These are phyloP conservation scores for Sitophilus oryzae DNA, from an alignment of 1,140 invertebrate genomes.

Conservation along the genomic window DNA sequence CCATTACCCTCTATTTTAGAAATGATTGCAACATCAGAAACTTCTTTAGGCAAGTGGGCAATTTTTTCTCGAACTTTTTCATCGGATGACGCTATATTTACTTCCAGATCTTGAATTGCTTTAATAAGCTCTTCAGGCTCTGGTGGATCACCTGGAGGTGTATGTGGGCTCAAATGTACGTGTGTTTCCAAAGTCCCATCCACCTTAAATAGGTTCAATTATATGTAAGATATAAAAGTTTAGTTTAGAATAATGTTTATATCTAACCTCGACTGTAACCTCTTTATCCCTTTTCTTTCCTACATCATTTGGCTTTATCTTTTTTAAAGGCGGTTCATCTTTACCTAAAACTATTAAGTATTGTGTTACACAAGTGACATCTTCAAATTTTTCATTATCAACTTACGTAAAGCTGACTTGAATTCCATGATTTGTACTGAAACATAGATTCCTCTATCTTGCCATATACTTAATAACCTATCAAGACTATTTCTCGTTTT, in stretches of 20 bases:
- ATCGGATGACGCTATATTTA: slow-evolving; percentile 81
- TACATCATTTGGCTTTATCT: slow-evolving; percentile 42
- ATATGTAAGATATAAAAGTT: slow-evolving; percentile 5
- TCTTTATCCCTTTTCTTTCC: slow-evolving; percentile 34
- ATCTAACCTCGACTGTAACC: slow-evolving; percentile 40
- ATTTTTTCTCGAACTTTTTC: slow-evolving; percentile 87
- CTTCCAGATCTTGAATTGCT: slow-evolving; percentile 76
- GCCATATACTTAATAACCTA: slow-evolving; percentile 84
- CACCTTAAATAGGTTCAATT: slow-evolving; percentile 44
- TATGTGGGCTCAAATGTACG: slow-evolving; percentile 67
- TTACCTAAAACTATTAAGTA: slow-evolving; percentile 37
- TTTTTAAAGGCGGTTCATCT: slow-evolving; percentile 46
- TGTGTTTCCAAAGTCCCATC: slow-evolving; percentile 69
- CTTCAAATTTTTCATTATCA: slow-evolving; percentile 9
- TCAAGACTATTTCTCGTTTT: slow-evolving; percentile 73
- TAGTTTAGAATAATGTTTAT: slow-evolving; percentile 3
- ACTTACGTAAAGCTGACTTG: slow-evolving; percentile 53
- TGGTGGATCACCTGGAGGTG: slow-evolving; percentile 72
- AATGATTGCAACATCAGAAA: slow-evolving; percentile 83
- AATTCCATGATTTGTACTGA: slow-evolving; percentile 68
- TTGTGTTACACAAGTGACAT: not conserved
- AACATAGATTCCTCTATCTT: slow-evolving; percentile 86
- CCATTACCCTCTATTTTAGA: slow-evolving; percentile 69
- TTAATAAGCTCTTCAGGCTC: slow-evolving; percentile 85
- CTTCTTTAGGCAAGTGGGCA: slow-evolving; percentile 86